phyloP scores from a whole-genome alignment of 1,140 invertebrate species.

The Apis mellifera region Amel_HAv3.1 CM009934.2:7355001-7355500 shows the following conservation, averaged over 20 bases:
- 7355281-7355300: constrained; percentile 59
- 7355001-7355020: too few species aligned
- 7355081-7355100: neutral
- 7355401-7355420: too few species aligned
- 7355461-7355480: too few species aligned
- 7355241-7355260: constrained; percentile 27
- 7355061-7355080: neutral
- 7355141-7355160: neutral
- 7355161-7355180: constrained; percentile 17
- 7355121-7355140: neutral
- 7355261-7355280: constrained; percentile 51
- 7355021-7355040: neutral
- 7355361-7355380: constrained; percentile 13
- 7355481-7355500: too few species aligned
- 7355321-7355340: constrained; percentile 22
- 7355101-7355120: neutral
- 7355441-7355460: too few species aligned
- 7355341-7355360: constrained; percentile 40
- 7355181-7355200: constrained; percentile 42
- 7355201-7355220: neutral
- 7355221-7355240: constrained; percentile 32
- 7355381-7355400: neutral
- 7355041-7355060: neutral
- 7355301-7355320: constrained; percentile 39
- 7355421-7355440: too few species aligned